Percentiles rank a stretch among this genome's conserved stretches.
Conservation (phyloP, 35 echinoderm and acorn worm species). For the Chiridota heheva region DNA sequence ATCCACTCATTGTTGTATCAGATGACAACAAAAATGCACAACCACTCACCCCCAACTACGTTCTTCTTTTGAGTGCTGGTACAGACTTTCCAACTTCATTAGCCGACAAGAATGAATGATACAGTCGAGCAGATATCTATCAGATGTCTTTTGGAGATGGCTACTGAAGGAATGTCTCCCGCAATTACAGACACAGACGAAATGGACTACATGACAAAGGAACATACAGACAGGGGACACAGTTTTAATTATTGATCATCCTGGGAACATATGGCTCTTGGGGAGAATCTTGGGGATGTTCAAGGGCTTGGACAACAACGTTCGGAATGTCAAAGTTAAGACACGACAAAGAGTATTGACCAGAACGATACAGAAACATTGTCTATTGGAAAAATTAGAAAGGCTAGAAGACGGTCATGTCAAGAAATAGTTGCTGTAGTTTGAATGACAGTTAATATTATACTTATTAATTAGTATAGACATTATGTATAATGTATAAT, state of each 20-base stretch:
- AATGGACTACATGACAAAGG: no score
- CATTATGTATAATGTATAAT: no score
- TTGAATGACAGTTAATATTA: no score
- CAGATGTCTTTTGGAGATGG: slow-evolving; percentile 56
- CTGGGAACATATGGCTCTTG: slow-evolving; percentile 25
- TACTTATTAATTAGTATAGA: no score
- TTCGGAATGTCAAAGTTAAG: slow-evolving; percentile 30
- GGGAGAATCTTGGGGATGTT: slow-evolving; percentile 19
- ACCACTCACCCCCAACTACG: slow-evolving; percentile 35
- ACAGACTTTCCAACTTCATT: not conserved
- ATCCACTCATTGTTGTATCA: not conserved
- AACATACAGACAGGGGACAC: no score
- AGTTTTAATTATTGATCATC: no score
- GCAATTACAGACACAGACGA: no score
- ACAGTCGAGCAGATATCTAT: slow-evolving; percentile 27
- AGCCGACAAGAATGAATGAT: slow-evolving; percentile 35
- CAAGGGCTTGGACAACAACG: not conserved
- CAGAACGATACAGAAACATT: slow-evolving; percentile 19
- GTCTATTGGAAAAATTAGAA: slow-evolving; percentile 36
- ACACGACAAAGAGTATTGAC: not conserved
- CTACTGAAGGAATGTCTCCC: no score
- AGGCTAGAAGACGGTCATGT: no score
- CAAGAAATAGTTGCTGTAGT: no score
- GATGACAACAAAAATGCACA: not conserved
- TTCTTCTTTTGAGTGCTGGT: slow-evolving; percentile 27